These are phyloP conservation scores for Vannuccia rotundouncinata DNA, from an alignment of 2,888 invertebrate genomes.

Conservation along the genomic window DNA sequence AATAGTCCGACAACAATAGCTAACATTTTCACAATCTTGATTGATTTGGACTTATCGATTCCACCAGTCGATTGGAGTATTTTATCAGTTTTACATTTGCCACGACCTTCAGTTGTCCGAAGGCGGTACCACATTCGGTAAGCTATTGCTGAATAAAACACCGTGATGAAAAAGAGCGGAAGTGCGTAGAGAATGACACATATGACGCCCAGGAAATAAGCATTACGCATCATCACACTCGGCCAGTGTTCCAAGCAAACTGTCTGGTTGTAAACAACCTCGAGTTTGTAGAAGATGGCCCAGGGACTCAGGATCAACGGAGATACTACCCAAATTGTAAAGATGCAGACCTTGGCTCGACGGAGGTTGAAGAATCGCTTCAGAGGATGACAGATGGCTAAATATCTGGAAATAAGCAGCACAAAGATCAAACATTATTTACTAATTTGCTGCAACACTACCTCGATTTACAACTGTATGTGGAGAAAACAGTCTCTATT, in stretches of 20 bases:
- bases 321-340: slow-evolving; percentile 29
- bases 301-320: slow-evolving; percentile 21
- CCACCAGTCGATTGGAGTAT: slow-evolving; percentile 19
- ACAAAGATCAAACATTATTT: no score
- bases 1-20: slow-evolving; percentile 34
- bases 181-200: slow-evolving; percentile 28
- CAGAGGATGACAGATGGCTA: slow-evolving; percentile 35
- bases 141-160: slow-evolving; percentile 34
- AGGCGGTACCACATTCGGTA: slow-evolving; percentile 21
- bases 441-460: no score
- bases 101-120: no score
- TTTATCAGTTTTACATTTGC: no score
- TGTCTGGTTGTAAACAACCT: neutral
- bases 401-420: slow-evolving; percentile 34
- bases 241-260: neutral
- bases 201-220: slow-evolving; percentile 30
- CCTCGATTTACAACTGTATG: no score
- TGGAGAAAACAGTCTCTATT: no score
- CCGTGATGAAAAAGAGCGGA: slow-evolving; percentile 28
- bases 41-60: slow-evolving; percentile 31
- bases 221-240: neutral
- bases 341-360: slow-evolving; percentile 16
- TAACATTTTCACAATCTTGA: slow-evolving; percentile 35
- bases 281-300: slow-evolving; percentile 25
- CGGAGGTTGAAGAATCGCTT: slow-evolving; percentile 30